Base-by-base conservation (phyloP, 1,140 invertebrate species). In the Philopotamus ludificatus region DNA sequence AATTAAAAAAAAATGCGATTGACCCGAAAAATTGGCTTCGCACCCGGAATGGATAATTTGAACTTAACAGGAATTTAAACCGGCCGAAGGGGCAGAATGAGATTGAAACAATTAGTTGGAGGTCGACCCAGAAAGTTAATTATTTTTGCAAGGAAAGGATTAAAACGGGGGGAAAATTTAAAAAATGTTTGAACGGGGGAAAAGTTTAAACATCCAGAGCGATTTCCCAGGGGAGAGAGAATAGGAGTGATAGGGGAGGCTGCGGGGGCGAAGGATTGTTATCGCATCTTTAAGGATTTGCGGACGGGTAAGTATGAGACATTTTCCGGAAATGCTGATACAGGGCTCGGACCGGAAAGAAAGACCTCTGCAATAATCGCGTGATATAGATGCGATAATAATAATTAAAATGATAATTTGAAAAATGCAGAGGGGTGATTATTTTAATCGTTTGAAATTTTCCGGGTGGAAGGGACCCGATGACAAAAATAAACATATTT, bases 191-290 rank as follows among this genome's bases (percentile, higher is more conserved):
- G 28, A 54, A 42, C 58, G n/a, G n/a, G 63, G 53, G 47, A 62
- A 62, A 69, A 69, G 63, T 69, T 69, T 59, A 53, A 60, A 45
- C 58, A 53, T 69, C 60, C 63, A 59, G 55, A 62, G 54, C 67
- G 63, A 69, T 69, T 69, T 69, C 67, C 67, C 67, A 26, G n/a
- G n/a, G n/a, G n/a, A n/a, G n/a, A 26, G 67, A 47, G 67, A 65
- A 54, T 28, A 44, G 55, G 15, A 18, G 49, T 10, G 9, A 22
- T 23, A 18, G 45, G 16, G 23, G 42, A 44, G n/a, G 55, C 41
- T 7, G 25, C 47, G 12, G 51, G 20, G 44, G 20, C 47, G 64
- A 68, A 68, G 66, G 66, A 64, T 68, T 68, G 66, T 68, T 68
- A 60, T 68, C 66, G 54, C 61, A 64, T 64, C 61, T 68, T 64